Conservation (phyloP, 2,113 vertebrate species). For the Antechinus stuartii region DNA sequence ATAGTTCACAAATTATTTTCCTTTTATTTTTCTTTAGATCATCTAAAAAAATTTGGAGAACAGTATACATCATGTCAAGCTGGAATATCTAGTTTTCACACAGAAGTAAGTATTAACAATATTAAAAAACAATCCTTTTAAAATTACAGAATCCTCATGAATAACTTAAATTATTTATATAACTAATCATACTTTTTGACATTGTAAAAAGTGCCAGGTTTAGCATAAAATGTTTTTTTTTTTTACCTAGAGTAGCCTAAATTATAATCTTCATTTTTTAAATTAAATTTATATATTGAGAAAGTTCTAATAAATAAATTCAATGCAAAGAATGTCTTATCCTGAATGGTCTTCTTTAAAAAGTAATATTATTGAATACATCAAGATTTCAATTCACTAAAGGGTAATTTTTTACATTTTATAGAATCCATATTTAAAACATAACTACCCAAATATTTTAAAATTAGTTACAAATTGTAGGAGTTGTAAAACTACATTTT, state of each 20-base stretch:
- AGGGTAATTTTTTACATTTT: constrained; percentile 29
- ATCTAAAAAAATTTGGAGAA: constrained; percentile 85
- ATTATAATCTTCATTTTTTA: constrained; percentile 26
- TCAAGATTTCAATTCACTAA: constrained; percentile 31
- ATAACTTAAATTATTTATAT: not conserved
- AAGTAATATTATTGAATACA: constrained; percentile 44
- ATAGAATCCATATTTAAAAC: constrained; percentile 26
- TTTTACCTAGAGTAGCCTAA: not conserved
- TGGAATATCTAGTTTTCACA: constrained; percentile 89
- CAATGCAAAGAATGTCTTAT: not conserved
- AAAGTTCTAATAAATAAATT: constrained; percentile 18
- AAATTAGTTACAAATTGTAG: constrained; percentile 2
- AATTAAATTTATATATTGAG: constrained; percentile 55
- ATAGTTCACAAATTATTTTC: constrained; percentile 64
- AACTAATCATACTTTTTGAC: not conserved
- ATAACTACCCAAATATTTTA: constrained; percentile 13
- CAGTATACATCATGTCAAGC: constrained; percentile 89
- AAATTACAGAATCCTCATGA: not conserved
- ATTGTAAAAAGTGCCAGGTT: not conserved
- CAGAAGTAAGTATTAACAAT: constrained; percentile 83
- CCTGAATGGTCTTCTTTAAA: constrained; percentile 16
- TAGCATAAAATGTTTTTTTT: constrained; percentile 9
- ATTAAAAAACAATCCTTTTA: constrained; percentile 14
- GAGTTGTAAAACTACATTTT: constrained; percentile 1
- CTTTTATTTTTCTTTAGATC: constrained; percentile 80